These are phyloP conservation scores for Paramuricea clavata DNA, from an alignment of 92 coral and sea anemone species.

Conservation along the genomic window DNA sequence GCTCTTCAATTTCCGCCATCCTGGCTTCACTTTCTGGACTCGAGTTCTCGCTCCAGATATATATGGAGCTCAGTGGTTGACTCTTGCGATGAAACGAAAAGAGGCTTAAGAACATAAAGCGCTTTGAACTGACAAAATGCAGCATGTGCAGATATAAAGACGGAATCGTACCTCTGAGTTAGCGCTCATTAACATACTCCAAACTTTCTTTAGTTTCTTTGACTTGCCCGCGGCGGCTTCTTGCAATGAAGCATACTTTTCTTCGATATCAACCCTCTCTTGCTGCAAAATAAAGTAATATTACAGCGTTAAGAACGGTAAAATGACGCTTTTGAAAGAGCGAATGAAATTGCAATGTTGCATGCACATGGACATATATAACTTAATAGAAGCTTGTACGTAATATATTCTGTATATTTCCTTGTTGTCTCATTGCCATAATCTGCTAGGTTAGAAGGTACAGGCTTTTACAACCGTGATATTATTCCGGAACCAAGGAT, in stretches of 20 bases:
- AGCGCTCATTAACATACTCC: conserved; percentile 98
- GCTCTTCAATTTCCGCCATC: too few species aligned
- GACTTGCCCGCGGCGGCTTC: conserved; percentile 99
- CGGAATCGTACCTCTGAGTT: conserved; percentile 86
- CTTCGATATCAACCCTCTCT: conserved; percentile 98
- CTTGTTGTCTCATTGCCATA: too few species aligned
- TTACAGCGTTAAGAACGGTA: neutral
- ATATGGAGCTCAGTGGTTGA: too few species aligned
- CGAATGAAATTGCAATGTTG: neutral
- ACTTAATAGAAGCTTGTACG: too few species aligned
- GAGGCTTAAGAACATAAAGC: too few species aligned
- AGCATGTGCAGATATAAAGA: neutral
- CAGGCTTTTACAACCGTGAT: neutral
- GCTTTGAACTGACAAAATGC: neutral
- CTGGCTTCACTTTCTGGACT: too few species aligned
- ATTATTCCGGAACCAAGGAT: too few species aligned
- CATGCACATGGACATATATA: too few species aligned
- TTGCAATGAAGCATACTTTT: conserved; percentile 95
- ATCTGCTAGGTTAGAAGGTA: neutral
- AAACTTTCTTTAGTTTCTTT: conserved; percentile 96
- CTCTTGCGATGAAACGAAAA: too few species aligned
- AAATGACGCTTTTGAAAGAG: neutral
- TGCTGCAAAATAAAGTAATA: conserved; percentile 67
- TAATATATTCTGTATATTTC: too few species aligned
- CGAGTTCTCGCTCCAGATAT: too few species aligned